Evolutionary conservation across 2,888 invertebrate genomes (phyloP).

Genomic region (Theristus sp.): DNA sequence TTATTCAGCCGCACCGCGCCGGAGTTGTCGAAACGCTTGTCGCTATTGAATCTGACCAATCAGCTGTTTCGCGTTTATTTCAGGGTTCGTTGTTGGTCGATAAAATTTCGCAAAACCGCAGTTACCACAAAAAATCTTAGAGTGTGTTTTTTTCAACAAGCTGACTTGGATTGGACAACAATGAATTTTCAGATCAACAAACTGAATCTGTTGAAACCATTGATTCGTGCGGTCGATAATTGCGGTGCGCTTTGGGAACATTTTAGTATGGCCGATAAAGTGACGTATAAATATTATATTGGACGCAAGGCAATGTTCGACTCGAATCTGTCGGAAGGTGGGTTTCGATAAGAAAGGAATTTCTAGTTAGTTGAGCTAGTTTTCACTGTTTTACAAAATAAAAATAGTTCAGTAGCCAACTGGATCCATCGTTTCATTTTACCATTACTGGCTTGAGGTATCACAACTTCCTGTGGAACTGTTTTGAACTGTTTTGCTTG

Average conservation of each 20-base stretch:
- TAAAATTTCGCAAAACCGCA: constrained; percentile 33
- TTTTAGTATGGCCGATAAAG: constrained; percentile 72
- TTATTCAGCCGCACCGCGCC: constrained; percentile 52
- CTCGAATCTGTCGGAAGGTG: constrained; percentile 50
- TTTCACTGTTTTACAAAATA: too few relatives aligned
- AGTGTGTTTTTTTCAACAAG: background rate
- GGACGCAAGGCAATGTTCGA: constrained; percentile 97
- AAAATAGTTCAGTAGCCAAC: too few relatives aligned
- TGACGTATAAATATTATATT: constrained; percentile 85
- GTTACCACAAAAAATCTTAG: background rate
- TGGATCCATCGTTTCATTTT: too few relatives aligned
- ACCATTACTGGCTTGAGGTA: too few relatives aligned
- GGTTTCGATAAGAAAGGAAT: too few relatives aligned
- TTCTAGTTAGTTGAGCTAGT: too few relatives aligned
- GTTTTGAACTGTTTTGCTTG: too few relatives aligned
- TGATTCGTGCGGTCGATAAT: constrained; percentile 87
- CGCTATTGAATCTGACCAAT: constrained; percentile 86
- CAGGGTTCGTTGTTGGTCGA: constrained; percentile 65
- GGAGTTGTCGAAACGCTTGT: constrained; percentile 77
- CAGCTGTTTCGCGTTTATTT: constrained; percentile 94
- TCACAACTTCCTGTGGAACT: too few relatives aligned
- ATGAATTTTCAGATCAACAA: constrained; percentile 38
- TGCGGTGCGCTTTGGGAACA: constrained; percentile 60
- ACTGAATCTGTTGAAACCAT: constrained; percentile 50
- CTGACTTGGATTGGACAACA: background rate